phyloP scores from a whole-genome alignment of 2,888 invertebrate species.

The Hypsopygia costalis region DNA sequence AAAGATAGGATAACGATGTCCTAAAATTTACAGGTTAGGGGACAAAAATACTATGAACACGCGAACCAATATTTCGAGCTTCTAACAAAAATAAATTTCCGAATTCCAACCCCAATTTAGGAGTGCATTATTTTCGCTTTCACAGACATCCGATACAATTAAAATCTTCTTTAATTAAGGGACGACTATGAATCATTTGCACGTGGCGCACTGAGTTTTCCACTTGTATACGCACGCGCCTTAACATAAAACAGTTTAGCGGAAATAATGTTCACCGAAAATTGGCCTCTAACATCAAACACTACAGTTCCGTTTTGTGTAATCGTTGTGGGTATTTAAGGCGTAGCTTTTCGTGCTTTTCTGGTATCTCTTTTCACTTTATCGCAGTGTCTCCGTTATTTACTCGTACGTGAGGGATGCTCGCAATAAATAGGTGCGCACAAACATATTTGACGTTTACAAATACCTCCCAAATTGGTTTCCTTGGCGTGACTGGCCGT shows the following conservation, averaged over 20 bases:
- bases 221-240: conserved; percentile 65
- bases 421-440: conserved; percentile 76
- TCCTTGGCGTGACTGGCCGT: conserved; percentile 71
- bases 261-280: conserved; percentile 34
- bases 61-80: conserved; percentile 64
- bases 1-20: too few relatives aligned
- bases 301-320: conserved; percentile 42
- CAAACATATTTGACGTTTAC: conserved; percentile 78
- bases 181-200: conserved; percentile 79
- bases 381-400: conserved; percentile 77
- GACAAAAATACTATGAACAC: conserved; percentile 42
- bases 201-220: conserved; percentile 80
- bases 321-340: conserved; percentile 42
- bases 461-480: conserved; percentile 76
- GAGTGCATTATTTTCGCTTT: conserved; percentile 80
- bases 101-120: conserved; percentile 74
- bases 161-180: conserved; percentile 82
- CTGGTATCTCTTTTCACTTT: conserved; percentile 77
- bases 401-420: conserved; percentile 78
- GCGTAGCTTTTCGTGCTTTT: conserved; percentile 46
- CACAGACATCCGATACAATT: conserved; percentile 81
- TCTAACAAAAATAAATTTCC: conserved; percentile 69
- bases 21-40: not conserved
- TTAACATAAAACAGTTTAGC: conserved; percentile 46
- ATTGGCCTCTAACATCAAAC: conserved; percentile 40